phyloP scores from a whole-genome alignment of 2,113 vertebrate species.

The human (Homo sapiens) region GRCh38 chr3:6972501-6973000 shows the following conservation, averaged over 20 bases:
- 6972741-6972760: neutral
- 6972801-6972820: neutral
- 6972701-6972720: neutral
- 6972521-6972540: neutral
- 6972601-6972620: neutral
- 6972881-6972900: neutral
- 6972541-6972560: neutral
- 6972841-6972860: neutral
- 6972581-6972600: neutral
- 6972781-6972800: neutral
- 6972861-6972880: neutral
- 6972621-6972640: neutral
- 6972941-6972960: neutral
- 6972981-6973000: neutral
- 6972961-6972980: neutral
- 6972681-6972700: neutral
- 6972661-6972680: neutral
- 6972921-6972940: neutral
- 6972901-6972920: neutral
- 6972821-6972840: neutral
- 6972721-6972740: neutral
- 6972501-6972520: accelerated
- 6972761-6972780: neutral
- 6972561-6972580: neutral
- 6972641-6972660: neutral